Conservation (phyloP, 1,140 invertebrate genomes). For the Trissolcus basalis region DNA sequence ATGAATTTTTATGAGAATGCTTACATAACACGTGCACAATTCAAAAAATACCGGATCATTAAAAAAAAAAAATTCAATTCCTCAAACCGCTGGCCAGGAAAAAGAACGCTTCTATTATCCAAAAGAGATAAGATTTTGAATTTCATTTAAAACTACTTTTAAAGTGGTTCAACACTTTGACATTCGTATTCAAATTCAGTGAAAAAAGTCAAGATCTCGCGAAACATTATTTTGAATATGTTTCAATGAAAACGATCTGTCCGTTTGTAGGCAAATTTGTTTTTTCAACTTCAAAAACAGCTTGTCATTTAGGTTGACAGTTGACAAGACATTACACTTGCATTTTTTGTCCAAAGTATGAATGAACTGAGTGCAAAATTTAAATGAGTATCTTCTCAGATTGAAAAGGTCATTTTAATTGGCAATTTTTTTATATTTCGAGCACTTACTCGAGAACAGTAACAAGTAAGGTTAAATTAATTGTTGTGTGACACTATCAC, state of each 20-base stretch:
- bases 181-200: constrained; percentile 8
- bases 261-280: too few relatives aligned
- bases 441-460: constrained; percentile 26
- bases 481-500: constrained; percentile 36
- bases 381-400: not conserved
- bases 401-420: not conserved
- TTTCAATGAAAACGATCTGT: too few relatives aligned
- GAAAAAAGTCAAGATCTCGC: constrained; percentile 19
- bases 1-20: constrained; percentile 7
- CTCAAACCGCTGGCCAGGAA: too few relatives aligned
- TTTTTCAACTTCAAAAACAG: too few relatives aligned
- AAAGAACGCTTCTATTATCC: too few relatives aligned
- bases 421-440: not conserved
- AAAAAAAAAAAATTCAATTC: not conserved
- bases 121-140: too few relatives aligned
- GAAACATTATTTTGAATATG: constrained; percentile 4
- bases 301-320: too few relatives aligned
- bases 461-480: constrained; percentile 23
- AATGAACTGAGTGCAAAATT: too few relatives aligned
- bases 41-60: not conserved
- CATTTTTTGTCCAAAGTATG: too few relatives aligned
- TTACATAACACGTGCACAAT: not conserved
- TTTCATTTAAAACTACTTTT: too few relatives aligned
- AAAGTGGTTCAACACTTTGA: not conserved
- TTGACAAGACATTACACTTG: too few relatives aligned